These are phyloP conservation scores for Brachypalpus laphriformis DNA, from an alignment of 2,888 invertebrate genomes.

Conservation along the genomic window DNA sequence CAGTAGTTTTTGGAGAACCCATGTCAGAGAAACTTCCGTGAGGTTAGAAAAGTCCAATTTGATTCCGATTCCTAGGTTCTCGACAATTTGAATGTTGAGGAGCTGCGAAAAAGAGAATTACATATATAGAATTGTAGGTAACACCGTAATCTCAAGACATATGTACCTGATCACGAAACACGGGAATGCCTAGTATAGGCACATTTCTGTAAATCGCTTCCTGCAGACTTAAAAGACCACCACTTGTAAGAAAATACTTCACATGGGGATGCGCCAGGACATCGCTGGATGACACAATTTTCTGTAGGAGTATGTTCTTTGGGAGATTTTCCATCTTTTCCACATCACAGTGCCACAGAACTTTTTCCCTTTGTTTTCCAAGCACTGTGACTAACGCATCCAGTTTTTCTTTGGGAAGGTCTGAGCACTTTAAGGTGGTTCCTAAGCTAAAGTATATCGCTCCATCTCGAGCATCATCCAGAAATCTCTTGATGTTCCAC, in stretches of 20 bases:
- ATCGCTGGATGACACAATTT: conserved; percentile 84
- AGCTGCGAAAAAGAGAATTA: conserved; percentile 75
- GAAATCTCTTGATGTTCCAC: conserved; percentile 81
- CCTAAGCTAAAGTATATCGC: conserved; percentile 83
- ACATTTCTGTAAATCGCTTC: conserved; percentile 82
- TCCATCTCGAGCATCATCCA: conserved; percentile 82
- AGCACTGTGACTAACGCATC: conserved; percentile 81
- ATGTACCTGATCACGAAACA: conserved; percentile 82
- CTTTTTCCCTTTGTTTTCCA: conserved; percentile 80
- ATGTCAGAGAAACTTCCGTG: conserved; percentile 78
- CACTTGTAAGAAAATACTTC: conserved; percentile 82
- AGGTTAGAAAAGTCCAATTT: conserved; percentile 79
- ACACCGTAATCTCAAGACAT: background rate
- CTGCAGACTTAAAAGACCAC: conserved; percentile 81
- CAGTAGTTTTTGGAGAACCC: conserved; percentile 81
- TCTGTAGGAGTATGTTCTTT: conserved; percentile 82
- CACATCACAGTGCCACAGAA: conserved; percentile 84
- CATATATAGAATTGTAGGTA: background rate
- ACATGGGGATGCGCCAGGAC: conserved; percentile 83
- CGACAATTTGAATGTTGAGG: conserved; percentile 78
- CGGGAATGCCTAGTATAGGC: conserved; percentile 82
- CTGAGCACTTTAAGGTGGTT: conserved; percentile 81
- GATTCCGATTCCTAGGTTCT: conserved; percentile 79
- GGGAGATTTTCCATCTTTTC: conserved; percentile 80
- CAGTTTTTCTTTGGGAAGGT: conserved; percentile 80